Percentiles rank a stretch among this genome's conserved stretches.
These are phyloP conservation scores for Zoanthus sociatus DNA, from an alignment of 92 coral and sea anemone species.

Conservation along the genomic window DNA sequence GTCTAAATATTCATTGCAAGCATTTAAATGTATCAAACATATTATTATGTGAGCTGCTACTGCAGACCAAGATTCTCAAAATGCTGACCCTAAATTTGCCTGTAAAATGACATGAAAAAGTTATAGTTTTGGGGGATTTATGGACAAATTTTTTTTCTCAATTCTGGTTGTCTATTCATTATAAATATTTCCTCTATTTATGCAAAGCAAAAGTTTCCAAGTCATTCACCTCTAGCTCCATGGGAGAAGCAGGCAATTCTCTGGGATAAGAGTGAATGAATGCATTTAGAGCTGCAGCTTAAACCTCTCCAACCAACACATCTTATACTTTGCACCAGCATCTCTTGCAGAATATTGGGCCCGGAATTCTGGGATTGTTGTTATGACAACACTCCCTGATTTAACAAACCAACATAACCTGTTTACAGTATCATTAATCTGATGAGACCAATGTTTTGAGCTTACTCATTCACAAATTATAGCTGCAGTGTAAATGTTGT, in stretches of 20 bases:
- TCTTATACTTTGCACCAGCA: slow-evolving; percentile 34
- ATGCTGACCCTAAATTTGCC: too few species aligned
- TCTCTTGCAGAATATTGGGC: slow-evolving; percentile 33
- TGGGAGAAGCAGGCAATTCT: slow-evolving; percentile 38
- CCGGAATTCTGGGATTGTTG: slow-evolving; percentile 4
- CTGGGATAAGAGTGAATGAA: slow-evolving; percentile 31
- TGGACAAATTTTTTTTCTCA: too few species aligned
- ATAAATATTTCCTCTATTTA: too few species aligned
- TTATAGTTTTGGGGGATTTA: too few species aligned
- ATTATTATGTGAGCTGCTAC: too few species aligned
- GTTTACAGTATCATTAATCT: not conserved
- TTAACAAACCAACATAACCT: not conserved
- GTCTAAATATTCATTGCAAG: too few species aligned
- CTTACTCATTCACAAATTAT: not conserved
- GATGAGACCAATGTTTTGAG: not conserved
- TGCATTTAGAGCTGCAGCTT: not conserved
- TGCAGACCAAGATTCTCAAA: too few species aligned
- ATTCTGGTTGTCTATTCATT: too few species aligned
- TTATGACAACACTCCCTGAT: not conserved
- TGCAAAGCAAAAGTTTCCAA: not conserved
- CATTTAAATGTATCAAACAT: too few species aligned
- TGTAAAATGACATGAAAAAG: too few species aligned
- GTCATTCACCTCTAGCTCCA: slow-evolving; percentile 37
- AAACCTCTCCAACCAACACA: slow-evolving; percentile 32
- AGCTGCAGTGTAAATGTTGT: too few species aligned